phyloP scores from a whole-genome alignment of 2,797 vertebrate genomes.

The Paratrypauchen microcephalus region DNA sequence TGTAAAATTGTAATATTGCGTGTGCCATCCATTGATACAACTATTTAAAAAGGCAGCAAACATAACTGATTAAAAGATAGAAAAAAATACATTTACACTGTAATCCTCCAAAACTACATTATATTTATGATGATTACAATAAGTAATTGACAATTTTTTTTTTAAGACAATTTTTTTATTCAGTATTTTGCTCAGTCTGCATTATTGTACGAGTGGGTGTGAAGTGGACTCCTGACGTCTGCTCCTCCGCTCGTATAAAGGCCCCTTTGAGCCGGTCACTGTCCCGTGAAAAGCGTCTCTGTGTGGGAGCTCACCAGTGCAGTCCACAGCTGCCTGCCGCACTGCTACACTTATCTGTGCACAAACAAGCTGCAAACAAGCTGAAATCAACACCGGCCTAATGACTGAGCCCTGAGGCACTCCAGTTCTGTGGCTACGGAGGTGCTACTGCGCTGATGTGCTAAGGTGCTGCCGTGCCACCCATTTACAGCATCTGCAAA shows the following conservation, averaged over 20 bases:
- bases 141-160: too few relatives aligned
- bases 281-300: slow-evolving; percentile 40
- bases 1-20: too few relatives aligned
- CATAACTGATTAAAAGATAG: too few relatives aligned
- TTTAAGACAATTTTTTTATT: neutral
- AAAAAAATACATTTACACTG: too few relatives aligned
- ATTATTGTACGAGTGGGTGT: slow-evolving; percentile 25
- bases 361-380: slow-evolving; percentile 22
- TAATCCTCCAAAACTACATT: too few relatives aligned
- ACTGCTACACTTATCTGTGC: slow-evolving; percentile 47
- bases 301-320: slow-evolving; percentile 20
- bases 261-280: slow-evolving; percentile 36
- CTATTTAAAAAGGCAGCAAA: too few relatives aligned
- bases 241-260: slow-evolving; percentile 50
- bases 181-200: slow-evolving; percentile 1
- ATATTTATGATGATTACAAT: too few relatives aligned
- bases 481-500: neutral
- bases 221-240: slow-evolving; percentile 37
- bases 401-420: slow-evolving; percentile 10
- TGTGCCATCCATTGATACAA: too few relatives aligned
- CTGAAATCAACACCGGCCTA: slow-evolving; percentile 20
- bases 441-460: neutral
- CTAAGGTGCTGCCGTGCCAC: neutral
- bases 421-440: neutral
- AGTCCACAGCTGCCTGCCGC: slow-evolving; percentile 21